Conservation (phyloP, 2,797 vertebrate species). For the Thalassophryne amazonica region DNA sequence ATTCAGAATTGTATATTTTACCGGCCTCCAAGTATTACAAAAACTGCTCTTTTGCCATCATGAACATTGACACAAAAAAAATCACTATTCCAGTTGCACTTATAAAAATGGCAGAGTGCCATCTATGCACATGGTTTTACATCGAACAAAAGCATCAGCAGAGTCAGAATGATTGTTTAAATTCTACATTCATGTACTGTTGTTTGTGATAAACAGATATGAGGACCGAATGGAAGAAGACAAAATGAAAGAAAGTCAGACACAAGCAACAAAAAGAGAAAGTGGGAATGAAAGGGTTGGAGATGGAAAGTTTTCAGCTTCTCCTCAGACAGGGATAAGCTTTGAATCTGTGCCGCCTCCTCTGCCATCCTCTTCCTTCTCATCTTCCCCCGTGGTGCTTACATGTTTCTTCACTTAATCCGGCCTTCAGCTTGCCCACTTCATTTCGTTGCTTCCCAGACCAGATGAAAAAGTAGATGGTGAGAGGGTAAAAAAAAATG, state of each 20-base stretch:
- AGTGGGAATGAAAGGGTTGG: neutral
- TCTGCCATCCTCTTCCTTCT: constrained; percentile 13
- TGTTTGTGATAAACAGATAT: neutral
- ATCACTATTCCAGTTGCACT: too few relatives aligned
- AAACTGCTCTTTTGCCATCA: too few relatives aligned
- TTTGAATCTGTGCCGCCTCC: constrained; percentile 7
- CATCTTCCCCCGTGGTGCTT: constrained; percentile 31
- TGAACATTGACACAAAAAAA: too few relatives aligned
- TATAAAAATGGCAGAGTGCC: too few relatives aligned
- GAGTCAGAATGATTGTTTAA: neutral
- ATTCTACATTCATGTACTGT: neutral
- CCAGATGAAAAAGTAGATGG: constrained; percentile 12
- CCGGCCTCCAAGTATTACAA: too few relatives aligned
- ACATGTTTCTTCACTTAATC: constrained; percentile 50
- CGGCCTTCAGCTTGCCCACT: constrained; percentile 40
- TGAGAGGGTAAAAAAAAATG: neutral
- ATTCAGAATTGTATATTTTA: too few relatives aligned
- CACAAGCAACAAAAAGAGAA: neutral
- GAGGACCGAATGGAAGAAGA: neutral
- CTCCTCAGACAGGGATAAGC: neutral
- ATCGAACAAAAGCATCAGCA: too few relatives aligned
- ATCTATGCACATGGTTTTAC: too few relatives aligned
- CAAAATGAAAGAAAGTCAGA: neutral
- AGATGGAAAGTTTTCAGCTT: neutral
- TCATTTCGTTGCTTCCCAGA: constrained; percentile 31